Evolutionary conservation across 1,140 invertebrate species (phyloP).

Genomic region (Thaumetopoea pityocampa): DNA sequence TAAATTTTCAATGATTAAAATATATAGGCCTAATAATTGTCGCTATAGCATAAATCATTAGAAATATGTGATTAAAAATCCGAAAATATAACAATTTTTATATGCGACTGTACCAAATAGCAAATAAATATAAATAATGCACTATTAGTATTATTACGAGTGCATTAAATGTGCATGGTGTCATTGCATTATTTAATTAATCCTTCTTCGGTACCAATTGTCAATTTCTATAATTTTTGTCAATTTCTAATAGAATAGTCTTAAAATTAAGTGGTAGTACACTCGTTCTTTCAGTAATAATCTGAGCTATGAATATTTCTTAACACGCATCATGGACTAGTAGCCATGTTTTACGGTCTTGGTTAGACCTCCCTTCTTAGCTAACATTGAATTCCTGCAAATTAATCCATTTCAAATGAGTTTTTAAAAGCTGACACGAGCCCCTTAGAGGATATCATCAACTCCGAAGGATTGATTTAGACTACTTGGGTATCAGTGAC

Average conservation of each 20-base stretch:
- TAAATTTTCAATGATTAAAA: conserved; percentile 9
- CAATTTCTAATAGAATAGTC: conserved; percentile 17
- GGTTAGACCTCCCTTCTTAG: too few relatives aligned
- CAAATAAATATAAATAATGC: too few relatives aligned
- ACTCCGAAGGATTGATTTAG: too few relatives aligned
- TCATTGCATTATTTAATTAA: neutral
- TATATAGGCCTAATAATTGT: conserved; percentile 9
- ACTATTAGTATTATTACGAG: too few relatives aligned
- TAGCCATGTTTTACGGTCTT: neutral
- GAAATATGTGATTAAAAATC: neutral
- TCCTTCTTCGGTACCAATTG: conserved; percentile 5
- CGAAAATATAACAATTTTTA: neutral
- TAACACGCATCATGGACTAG: neutral
- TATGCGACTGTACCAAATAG: neutral
- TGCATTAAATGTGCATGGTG: too few relatives aligned
- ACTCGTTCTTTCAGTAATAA: conserved; percentile 21
- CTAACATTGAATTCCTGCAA: too few relatives aligned
- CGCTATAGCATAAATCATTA: too few relatives aligned
- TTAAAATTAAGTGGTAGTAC: conserved; percentile 12
- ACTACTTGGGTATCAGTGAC: too few relatives aligned
- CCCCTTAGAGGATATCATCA: too few relatives aligned
- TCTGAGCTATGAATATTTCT: conserved; percentile 9
- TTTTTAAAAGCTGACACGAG: too few relatives aligned
- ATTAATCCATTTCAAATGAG: too few relatives aligned
- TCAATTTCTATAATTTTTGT: conserved; percentile 30